These are phyloP conservation scores for Lutjanus argentimaculatus DNA, from an alignment of 2,797 vertebrate species.

Conservation along the genomic window DNA sequence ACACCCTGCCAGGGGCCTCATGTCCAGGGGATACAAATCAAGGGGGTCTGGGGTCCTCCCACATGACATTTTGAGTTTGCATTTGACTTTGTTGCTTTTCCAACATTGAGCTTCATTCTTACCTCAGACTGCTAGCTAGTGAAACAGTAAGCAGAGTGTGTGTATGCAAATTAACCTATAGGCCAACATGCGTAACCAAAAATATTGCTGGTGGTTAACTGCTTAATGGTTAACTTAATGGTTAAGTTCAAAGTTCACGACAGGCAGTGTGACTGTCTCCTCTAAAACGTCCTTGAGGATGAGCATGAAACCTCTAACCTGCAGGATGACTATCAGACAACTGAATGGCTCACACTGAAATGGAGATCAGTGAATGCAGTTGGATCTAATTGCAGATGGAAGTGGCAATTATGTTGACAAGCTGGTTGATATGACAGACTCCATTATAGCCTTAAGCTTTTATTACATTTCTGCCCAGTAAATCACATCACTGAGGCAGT, in stretches of 20 bases:
- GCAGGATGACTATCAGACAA: constrained; percentile 57
- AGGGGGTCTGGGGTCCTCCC: no score
- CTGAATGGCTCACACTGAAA: constrained; percentile 64
- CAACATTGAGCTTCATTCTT: no score
- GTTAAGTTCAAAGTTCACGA: constrained; percentile 27
- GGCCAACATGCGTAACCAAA: no score
- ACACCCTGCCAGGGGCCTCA: no score
- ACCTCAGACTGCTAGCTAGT: no score
- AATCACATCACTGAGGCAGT: constrained; percentile 71
- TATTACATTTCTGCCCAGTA: constrained; percentile 76
- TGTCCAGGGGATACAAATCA: no score
- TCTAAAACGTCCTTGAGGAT: constrained; percentile 63
- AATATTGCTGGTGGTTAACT: no score
- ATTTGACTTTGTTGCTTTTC: no score
- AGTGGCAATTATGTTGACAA: constrained; percentile 84
- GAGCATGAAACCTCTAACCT: constrained; percentile 58
- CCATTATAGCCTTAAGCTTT: constrained; percentile 82
- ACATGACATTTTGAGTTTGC: no score
- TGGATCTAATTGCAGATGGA: constrained; percentile 76
- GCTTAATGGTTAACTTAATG: no score
- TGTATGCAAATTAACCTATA: no score
- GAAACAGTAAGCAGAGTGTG: no score
- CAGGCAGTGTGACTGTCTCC: constrained; percentile 7
- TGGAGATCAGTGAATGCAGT: constrained; percentile 62
- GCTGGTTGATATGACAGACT: constrained; percentile 81